phyloP scores from a whole-genome alignment of 2,888 invertebrate species.

The Andricus quercusramuli region DNA sequence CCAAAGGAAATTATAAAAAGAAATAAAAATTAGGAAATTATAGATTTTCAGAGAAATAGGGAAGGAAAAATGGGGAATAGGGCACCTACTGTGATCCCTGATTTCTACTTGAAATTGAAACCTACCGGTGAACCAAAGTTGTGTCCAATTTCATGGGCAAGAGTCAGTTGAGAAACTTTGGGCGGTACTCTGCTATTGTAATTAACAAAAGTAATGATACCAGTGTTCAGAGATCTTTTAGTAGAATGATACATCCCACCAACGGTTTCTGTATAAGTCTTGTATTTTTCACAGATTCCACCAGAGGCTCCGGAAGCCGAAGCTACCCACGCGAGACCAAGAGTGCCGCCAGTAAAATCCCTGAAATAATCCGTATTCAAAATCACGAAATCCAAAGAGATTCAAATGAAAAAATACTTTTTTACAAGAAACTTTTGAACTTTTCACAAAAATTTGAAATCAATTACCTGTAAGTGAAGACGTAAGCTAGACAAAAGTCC shows the following conservation, averaged over 20 bases:
- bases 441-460: not conserved
- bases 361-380: conserved; percentile 76
- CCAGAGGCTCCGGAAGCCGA: conserved; percentile 98
- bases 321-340: conserved; percentile 99
- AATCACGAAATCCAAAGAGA: not conserved
- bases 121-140: conserved; percentile 98
- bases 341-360: conserved; percentile 98
- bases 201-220: conserved; percentile 99
- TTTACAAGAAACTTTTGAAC: not conserved
- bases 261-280: conserved; percentile 97
- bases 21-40: too few relatives aligned
- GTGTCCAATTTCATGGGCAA: conserved; percentile 99
- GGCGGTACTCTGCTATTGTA: conserved; percentile 98
- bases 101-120: not conserved
- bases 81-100: too few relatives aligned
- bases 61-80: too few relatives aligned
- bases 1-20: too few relatives aligned
- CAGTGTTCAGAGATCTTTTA: conserved; percentile 97
- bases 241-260: conserved; percentile 96
- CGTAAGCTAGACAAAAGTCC: conserved; percentile 99
- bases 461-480: conserved; percentile 89
- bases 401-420: not conserved
- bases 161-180: conserved; percentile 97
- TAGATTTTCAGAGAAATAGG: too few relatives aligned
- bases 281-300: conserved; percentile 98